A percentile compares a stretch with the other conserved stretches of the same genome.
phyloP scores from a whole-genome alignment of 2,797 vertebrate species.

The Acanthurus lineatus region DNA sequence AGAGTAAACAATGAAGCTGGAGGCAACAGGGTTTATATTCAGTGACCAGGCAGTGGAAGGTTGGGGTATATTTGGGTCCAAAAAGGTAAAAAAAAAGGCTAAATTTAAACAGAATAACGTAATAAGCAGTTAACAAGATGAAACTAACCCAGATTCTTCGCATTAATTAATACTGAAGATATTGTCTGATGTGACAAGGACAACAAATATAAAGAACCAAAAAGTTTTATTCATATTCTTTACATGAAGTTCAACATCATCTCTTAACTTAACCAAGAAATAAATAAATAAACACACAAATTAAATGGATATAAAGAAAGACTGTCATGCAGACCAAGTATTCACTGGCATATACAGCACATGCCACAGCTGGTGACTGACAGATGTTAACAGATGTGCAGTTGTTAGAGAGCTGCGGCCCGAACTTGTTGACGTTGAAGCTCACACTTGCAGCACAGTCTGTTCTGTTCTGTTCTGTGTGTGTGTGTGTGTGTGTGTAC shows the following conservation, averaged over 20 bases:
- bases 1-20: too few species aligned
- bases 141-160: not conserved
- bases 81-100: not conserved
- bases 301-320: not conserved
- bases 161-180: not conserved
- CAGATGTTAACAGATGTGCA: not conserved
- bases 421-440: slow-evolving; percentile 7
- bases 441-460: slow-evolving; percentile 27
- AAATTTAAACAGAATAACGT: too few species aligned
- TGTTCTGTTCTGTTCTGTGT: not conserved
- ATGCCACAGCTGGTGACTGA: not conserved
- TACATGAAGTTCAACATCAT: not conserved
- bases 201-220: not conserved
- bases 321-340: not conserved
- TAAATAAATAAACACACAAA: too few species aligned
- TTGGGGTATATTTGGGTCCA: not conserved
- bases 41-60: not conserved
- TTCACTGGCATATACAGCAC: not conserved
- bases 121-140: too few species aligned
- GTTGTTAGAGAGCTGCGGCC: slow-evolving; percentile 1
- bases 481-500: slow-evolving; percentile 30
- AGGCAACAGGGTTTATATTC: not conserved
- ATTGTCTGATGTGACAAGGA: not conserved
- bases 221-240: not conserved
- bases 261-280: too few species aligned